Base-by-base conservation (phyloP, 2,888 invertebrate species). In the Vesta saturnalis region DNA sequence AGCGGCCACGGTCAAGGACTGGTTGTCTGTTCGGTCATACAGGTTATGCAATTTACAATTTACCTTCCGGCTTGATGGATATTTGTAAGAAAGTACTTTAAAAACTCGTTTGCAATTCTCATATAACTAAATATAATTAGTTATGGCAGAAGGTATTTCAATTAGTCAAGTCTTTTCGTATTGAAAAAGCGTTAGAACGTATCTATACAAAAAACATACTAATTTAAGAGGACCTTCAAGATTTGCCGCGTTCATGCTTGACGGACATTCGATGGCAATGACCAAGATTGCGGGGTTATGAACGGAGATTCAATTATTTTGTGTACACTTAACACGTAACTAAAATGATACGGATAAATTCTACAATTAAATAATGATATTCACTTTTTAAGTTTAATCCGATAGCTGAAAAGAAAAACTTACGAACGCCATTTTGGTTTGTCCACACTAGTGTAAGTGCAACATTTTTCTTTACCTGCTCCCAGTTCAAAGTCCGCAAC, bases 1-100 rank as follows among this genome's bases (percentile, higher is more conserved):
- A 58, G 43, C 60, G 64, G 63, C 60, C 68, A 68, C 63, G 68
- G 68, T 63, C 68, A 68, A 68, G 68, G 68, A 35, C 64, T 57
- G 56, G 63, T 64, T 47, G 60, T 68, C 64, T 68, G 30, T 52
- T 49, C 64, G 68, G 64, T 68, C 68, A 64, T 56, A 64, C 64
- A 68, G 68, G 68, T 68, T 68, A 68, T 68, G 64, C 60, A 68
- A 68, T 56, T 52, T 47, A 60, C 43, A 67, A 64, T 16, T 57
- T 61, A 52, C 57, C 62, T 67, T 61, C 57, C 60, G 67, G 61
- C 56, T 39, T 57, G 57, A 55, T 21, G 55, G 30, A 65, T 18
- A 19, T 15, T 16, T 10, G 10, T 3, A n/a, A 14, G 5, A 49
- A 15, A 3, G 18, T 49, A 18, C 18, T 30, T 39, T 12, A 8